Conservation (phyloP, 2,113 vertebrate genomes). For the Petroica traversi region DNA sequence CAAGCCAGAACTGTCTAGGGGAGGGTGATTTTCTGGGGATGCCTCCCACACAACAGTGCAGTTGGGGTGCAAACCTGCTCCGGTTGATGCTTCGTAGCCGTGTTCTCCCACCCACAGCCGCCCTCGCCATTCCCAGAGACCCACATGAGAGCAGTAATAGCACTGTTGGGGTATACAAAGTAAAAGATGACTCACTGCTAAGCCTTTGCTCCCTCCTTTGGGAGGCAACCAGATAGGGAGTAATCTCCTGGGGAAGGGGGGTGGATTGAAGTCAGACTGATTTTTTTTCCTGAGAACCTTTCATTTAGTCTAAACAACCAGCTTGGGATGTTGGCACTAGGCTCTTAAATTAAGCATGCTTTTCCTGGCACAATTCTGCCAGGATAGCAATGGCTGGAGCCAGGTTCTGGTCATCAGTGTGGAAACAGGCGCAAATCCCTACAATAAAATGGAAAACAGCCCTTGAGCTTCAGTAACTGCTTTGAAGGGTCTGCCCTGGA, state of each 20-base stretch:
- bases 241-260: constrained; percentile 28
- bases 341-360: background rate
- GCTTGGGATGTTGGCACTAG: background rate
- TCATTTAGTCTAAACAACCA: constrained; percentile 31
- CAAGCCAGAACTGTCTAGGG: background rate
- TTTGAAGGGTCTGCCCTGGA: background rate
- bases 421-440: background rate
- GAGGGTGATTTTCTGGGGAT: background rate
- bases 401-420: background rate
- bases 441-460: background rate
- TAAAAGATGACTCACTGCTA: constrained; percentile 20
- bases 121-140: background rate
- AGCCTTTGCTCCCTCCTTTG: constrained; percentile 55
- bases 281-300: background rate
- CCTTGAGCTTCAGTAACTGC: background rate
- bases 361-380: background rate
- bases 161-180: background rate
- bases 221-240: constrained; percentile 32
- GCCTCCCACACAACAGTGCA: background rate
- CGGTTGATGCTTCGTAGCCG: background rate
- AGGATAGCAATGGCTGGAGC: background rate
- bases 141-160: constrained; percentile 35
- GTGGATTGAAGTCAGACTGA: constrained; percentile 23
- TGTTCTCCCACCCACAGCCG: background rate
- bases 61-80: background rate